Evolutionary conservation across 2,888 invertebrate genomes (phyloP).

Genomic region (Maniola hyperantus): DNA sequence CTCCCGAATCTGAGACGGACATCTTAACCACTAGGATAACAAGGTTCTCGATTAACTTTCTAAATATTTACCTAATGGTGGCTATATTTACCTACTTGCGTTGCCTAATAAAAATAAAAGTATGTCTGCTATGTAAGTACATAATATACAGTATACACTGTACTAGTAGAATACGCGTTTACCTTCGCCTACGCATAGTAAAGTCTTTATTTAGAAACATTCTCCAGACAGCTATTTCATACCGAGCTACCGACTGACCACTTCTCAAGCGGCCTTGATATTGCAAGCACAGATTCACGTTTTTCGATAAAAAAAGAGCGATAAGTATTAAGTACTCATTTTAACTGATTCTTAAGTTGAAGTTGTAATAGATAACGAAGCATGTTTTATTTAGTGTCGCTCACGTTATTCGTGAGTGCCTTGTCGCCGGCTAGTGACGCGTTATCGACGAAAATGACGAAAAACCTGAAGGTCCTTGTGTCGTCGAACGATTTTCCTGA

Average conservation of each 20-base stretch:
- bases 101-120: not conserved
- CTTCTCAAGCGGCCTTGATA: slow-evolving; percentile 17
- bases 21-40: no score
- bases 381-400: slow-evolving; percentile 27
- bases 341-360: slow-evolving; percentile 25
- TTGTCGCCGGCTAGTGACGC: slow-evolving; percentile 45
- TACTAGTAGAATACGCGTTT: not conserved
- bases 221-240: slow-evolving; percentile 8
- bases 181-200: slow-evolving; percentile 15
- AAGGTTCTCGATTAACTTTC: no score
- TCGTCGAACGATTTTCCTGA: slow-evolving; percentile 87
- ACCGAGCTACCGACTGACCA: not conserved
- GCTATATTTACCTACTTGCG: no score
- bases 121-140: not conserved
- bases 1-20: no score
- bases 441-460: slow-evolving; percentile 58
- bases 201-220: slow-evolving; percentile 20
- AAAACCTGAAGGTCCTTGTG: slow-evolving; percentile 85
- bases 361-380: slow-evolving; percentile 25
- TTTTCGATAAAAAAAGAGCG: slow-evolving; percentile 7
- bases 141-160: not conserved
- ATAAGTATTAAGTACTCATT: not conserved
- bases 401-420: slow-evolving; percentile 46
- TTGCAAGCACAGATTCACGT: slow-evolving; percentile 5
- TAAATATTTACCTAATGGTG: no score